A percentile compares a stretch with the other conserved stretches of the same genome.
These are phyloP conservation scores for Acipenser ruthenus DNA, from an alignment of 2,797 vertebrate species.

Conservation along the genomic window DNA sequence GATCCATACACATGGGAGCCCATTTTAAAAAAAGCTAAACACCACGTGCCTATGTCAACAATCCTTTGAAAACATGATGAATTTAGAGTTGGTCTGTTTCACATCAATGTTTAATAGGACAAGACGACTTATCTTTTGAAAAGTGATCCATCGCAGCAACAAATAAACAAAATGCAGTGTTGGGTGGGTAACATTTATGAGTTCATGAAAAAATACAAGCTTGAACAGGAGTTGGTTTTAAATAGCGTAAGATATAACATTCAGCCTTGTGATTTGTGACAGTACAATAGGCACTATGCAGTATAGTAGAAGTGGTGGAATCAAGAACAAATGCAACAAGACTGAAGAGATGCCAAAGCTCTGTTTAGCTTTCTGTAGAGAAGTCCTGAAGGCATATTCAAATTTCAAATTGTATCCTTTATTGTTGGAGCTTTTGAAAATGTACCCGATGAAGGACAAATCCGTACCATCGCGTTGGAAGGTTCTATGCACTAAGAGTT, in stretches of 20 bases:
- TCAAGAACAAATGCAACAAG: no score
- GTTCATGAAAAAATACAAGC: not conserved
- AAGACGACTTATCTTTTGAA: conserved; percentile 27
- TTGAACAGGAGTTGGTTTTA: not conserved
- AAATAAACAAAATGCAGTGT: conserved; percentile 12
- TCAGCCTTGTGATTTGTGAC: no score
- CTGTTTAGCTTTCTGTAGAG: no score
- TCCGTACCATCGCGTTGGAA: no score
- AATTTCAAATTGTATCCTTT: no score
- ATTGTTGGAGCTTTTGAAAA: no score
- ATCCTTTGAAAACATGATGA: conserved; percentile 23
- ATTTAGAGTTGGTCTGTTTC: conserved; percentile 37
- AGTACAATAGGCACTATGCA: no score
- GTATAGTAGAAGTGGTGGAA: no score
- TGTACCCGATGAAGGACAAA: no score
- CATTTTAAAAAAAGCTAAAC: conserved; percentile 25
- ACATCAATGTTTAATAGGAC: conserved; percentile 34
- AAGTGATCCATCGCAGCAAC: conserved; percentile 24
- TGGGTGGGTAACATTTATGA: not conserved
- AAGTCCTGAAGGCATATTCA: no score
- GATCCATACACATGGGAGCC: conserved; percentile 17
- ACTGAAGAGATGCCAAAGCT: no score
- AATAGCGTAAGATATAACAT: not conserved
- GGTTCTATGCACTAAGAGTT: no score
- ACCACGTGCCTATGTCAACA: conserved; percentile 23